Evolutionary conservation across 2,113 vertebrate genomes (phyloP), one percentile per base, ranked within the genome.

Genomic region (Strigops habroptila): DNA sequence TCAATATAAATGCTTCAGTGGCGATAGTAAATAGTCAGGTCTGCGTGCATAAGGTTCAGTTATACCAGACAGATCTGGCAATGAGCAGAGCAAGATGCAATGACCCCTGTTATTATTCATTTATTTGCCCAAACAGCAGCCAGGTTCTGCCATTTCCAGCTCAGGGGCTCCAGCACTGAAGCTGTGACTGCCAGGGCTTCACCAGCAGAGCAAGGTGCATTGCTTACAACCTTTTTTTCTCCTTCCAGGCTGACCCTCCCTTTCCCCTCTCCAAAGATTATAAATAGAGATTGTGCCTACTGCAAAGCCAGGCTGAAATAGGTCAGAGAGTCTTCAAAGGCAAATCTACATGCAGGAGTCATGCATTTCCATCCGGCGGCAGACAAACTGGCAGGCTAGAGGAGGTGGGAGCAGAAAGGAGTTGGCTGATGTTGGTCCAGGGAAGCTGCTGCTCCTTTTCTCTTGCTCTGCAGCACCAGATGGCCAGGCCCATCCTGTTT

Each of bases 401-500:
- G 57, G 28, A 84, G 77, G 24, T 1, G 1, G 70, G 44, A 78
- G 63, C 44, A 71, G 81, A 70, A 75, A 70, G 44, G n/a, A 86
- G 24, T 1, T 65, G 71, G 37, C 44, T 92, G 87, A 60, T 65
- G 80, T 53, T 57, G 49, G 63, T 48, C 39, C 60, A 86, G 33
- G 71, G 73, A 68, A 82, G n/a, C 18, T 79, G 48, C 64, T 79
- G 64, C 57, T 95, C 78, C 37, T 89, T 78, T 84, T 43, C 74
- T 86, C 46, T 70, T 23, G 46, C 68, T 88, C 67, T 27, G 31
- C 65, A 80, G 83, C 21, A 12, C 73, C 93, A 96, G 93, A 92
- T 81, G 85, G 92, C 76, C 16, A 6, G 62, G 41, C n/a, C 85
- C 30, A 11, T 53, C 68, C 90, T 30, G 49, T n/a, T 51, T 43